These are phyloP conservation scores for Bettongia penicillata DNA, from an alignment of 2,113 vertebrate species.

Conservation along the genomic window DNA sequence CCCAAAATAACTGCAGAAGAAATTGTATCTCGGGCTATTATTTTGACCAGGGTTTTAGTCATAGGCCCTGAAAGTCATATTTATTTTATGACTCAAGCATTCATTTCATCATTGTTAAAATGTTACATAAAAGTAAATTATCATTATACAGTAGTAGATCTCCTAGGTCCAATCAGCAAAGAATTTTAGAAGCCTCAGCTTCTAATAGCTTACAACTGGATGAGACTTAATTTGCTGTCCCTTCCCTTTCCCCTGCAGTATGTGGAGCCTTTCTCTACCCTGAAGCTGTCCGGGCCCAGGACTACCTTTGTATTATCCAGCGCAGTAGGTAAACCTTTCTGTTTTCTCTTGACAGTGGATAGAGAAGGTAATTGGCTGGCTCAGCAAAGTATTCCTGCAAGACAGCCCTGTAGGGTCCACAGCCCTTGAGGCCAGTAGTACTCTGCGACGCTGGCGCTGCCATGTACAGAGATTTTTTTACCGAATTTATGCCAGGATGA, in stretches of 20 bases:
- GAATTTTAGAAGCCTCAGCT: neutral
- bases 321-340: neutral
- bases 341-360: constrained; percentile 88
- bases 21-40: neutral
- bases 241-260: neutral
- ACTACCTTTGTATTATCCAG: neutral
- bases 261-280: neutral
- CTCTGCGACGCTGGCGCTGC: constrained; percentile 94
- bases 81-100: neutral
- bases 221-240: neutral
- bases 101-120: neutral
- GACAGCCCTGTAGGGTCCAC: constrained; percentile 57
- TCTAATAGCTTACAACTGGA: neutral
- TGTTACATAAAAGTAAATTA: neutral
- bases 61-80: neutral
- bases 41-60: neutral
- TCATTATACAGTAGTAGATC: neutral
- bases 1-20: neutral
- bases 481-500: constrained; percentile 94
- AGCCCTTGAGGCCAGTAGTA: constrained; percentile 74
- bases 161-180: neutral
- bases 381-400: constrained; percentile 92
- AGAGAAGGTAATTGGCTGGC: constrained; percentile 95
- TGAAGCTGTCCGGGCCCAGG: neutral
- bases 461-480: constrained; percentile 98